Base-by-base conservation (phyloP, 2,797 vertebrate species). In the Spinus olivaceus region DNA sequence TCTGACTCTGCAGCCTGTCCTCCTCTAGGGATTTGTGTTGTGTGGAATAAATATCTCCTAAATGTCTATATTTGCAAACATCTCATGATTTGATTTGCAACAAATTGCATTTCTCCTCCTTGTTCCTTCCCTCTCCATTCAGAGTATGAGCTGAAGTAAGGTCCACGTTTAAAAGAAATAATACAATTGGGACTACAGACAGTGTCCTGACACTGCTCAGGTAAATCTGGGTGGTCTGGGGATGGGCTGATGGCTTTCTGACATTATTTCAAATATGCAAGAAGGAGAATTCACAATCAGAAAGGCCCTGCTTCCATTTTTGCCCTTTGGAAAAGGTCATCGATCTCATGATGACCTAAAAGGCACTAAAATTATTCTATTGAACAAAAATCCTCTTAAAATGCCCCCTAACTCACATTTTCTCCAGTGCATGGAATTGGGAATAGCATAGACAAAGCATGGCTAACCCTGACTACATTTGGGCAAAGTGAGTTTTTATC, bases 81-180 rank as follows among this genome's bases (percentile, higher is more conserved):
- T 28, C 12, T 61, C 14, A 8, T 17, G 32, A 44, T n/a, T 6
- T 2, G 51, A 6, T 24, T 60, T 1, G 5, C 19, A 60, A 37
- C 7, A 61, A 73, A 46, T 70, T 25, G 3, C 1, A 4, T 41
- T 82, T 22, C 56, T 70, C 44, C 42, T 39, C 17, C n/a, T 32
- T 14, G 12, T 23, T 66, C 19, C 23, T 28, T 37, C 13, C 17
- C 2, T 6, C 11, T 0, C 1, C 17, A 11, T 35, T 53, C 57
- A 24, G 25, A 39, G 15, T 2, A 3, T 0, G 10, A 77, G 21
- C 28, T 65, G 33, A 69, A 51, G 3, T 6, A 32, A 69, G 6
- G 11, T 65, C 21, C 20, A 5, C 17, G 8, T 33, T 49, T 42
- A 42, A 49, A 73, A 23, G 12, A 67, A 61, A 32, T 6, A 56